Evolutionary conservation across 2,888 invertebrate species (phyloP).

Genomic region (Shargacucullia verbasci): DNA sequence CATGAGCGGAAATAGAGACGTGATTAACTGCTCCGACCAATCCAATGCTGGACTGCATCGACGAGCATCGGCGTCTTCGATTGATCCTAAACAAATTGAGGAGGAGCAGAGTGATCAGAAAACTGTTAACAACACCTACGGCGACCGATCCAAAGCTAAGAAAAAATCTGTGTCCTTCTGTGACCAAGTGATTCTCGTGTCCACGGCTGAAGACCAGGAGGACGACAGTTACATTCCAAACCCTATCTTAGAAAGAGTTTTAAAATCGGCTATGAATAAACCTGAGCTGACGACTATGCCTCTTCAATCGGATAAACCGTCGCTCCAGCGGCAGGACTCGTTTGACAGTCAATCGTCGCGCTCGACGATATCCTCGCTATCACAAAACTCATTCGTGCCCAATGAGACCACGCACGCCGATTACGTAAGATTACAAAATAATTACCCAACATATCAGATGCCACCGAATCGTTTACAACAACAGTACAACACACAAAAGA

Average conservation of each 20-base stretch:
- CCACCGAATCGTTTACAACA: slow-evolving; percentile 77
- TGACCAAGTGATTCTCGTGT: slow-evolving; percentile 97
- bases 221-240: slow-evolving; percentile 97
- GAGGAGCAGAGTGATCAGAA: slow-evolving; percentile 79
- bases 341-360: slow-evolving; percentile 87
- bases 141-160: slow-evolving; percentile 90
- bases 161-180: slow-evolving; percentile 98
- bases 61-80: slow-evolving; percentile 80
- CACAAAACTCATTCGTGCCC: slow-evolving; percentile 78
- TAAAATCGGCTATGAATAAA: slow-evolving; percentile 94
- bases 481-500: slow-evolving; percentile 77
- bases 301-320: slow-evolving; percentile 83
- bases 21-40: slow-evolving; percentile 81
- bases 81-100: slow-evolving; percentile 82
- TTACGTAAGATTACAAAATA: slow-evolving; percentile 78
- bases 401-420: slow-evolving; percentile 77
- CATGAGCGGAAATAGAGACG: slow-evolving; percentile 83
- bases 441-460: slow-evolving; percentile 78
- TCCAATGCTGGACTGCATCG: slow-evolving; percentile 75
- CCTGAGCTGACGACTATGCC: slow-evolving; percentile 90
- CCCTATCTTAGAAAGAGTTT: slow-evolving; percentile 95
- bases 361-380: slow-evolving; percentile 85
- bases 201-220: slow-evolving; percentile 97
- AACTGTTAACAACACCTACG: slow-evolving; percentile 74
- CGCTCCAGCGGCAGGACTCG: slow-evolving; percentile 84